Percentiles rank a stretch among this genome's conserved stretches.
phyloP scores from a whole-genome alignment of 2,113 vertebrate species.

The Pagrus major region DNA sequence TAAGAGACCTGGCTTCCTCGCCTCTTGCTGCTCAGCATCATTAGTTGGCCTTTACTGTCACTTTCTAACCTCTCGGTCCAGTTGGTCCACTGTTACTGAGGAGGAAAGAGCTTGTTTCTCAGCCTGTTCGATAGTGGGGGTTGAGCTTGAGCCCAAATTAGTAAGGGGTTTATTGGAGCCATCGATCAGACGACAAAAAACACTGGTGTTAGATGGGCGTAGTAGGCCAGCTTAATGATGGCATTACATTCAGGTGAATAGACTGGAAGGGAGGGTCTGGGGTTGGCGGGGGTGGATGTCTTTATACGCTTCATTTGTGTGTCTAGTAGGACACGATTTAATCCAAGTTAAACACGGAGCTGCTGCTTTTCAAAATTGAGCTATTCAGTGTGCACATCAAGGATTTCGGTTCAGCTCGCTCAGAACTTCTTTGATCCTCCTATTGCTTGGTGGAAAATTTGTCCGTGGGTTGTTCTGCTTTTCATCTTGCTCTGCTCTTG shows the following conservation, averaged over 20 bases:
- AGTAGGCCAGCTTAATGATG: constrained; percentile 35
- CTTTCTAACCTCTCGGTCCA: constrained; percentile 51
- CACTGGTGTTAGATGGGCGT: constrained; percentile 5
- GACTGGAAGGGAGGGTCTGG: neutral
- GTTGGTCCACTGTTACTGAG: constrained; percentile 28
- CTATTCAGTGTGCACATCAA: constrained; percentile 2
- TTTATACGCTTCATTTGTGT: constrained; percentile 11
- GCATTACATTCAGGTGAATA: constrained; percentile 40
- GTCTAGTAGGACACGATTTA: neutral
- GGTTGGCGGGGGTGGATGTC: neutral
- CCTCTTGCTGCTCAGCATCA: constrained; percentile 70
- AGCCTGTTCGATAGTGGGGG: neutral
- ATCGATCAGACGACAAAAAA: constrained; percentile 14
- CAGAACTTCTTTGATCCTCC: constrained; percentile 32
- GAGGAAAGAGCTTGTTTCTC: constrained; percentile 19
- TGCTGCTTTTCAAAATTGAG: constrained; percentile 1
- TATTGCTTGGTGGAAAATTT: neutral
- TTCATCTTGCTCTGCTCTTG: constrained; percentile 22
- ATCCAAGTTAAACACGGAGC: neutral
- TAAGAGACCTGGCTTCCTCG: constrained; percentile 75
- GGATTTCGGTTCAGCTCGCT: constrained; percentile 11
- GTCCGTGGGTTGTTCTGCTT: constrained; percentile 29
- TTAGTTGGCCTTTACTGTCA: constrained; percentile 76
- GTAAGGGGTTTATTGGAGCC: constrained; percentile 48
- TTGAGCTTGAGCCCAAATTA: constrained; percentile 30